Evolutionary conservation across 2,797 vertebrate genomes (phyloP).

Genomic region (Lacerta bilineata): DNA sequence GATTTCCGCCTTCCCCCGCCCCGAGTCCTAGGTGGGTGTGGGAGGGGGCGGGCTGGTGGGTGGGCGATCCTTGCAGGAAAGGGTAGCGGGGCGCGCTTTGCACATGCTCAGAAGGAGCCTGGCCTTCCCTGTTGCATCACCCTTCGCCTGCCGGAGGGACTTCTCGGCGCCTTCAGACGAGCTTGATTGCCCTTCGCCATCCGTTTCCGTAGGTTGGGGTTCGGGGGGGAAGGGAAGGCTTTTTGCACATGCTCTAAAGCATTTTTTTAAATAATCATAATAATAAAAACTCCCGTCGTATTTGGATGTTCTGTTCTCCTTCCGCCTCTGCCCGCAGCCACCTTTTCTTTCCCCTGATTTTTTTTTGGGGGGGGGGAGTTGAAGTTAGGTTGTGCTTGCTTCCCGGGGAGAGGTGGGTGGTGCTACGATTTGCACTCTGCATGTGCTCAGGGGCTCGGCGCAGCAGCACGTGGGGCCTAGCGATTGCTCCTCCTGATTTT

Average conservation of each 20-base stretch:
- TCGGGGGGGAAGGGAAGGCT: no score
- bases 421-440: background rate
- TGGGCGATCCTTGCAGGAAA: background rate
- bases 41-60: no score
- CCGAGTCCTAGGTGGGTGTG: background rate
- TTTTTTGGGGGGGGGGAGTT: background rate
- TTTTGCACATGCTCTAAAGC: slow-evolving; percentile 27
- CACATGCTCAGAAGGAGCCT: slow-evolving; percentile 37
- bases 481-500: no score
- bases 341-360: background rate
- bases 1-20: background rate
- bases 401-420: background rate
- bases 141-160: background rate
- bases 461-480: background rate
- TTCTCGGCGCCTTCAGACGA: no score
- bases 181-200: background rate
- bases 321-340: background rate
- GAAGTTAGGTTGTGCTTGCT: background rate
- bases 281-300: background rate
- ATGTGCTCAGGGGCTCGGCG: background rate
- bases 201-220: background rate
- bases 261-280: no score
- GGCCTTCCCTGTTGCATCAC: background rate
- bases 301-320: background rate
- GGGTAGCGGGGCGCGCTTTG: background rate